phyloP scores from a whole-genome alignment of 2,113 vertebrate species.

The Drymodes brunneopygia region DNA sequence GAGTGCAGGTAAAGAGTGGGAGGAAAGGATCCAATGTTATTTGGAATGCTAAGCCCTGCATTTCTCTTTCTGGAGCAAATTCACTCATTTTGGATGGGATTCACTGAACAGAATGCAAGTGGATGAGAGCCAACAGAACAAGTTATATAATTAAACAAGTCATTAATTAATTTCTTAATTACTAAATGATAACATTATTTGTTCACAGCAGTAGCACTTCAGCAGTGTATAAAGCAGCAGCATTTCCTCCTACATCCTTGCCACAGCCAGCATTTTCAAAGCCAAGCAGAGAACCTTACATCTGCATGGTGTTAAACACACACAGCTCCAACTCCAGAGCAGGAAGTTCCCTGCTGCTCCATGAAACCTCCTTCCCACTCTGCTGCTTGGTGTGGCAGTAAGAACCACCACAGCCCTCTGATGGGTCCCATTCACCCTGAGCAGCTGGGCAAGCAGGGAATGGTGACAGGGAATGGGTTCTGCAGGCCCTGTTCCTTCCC shows the following conservation, averaged over 20 bases:
- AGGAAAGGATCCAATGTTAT: background rate
- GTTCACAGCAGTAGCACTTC: background rate
- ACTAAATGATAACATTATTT: conserved; percentile 1
- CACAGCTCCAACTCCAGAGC: background rate
- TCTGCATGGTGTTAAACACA: background rate
- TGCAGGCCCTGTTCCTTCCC: background rate
- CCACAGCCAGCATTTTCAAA: background rate
- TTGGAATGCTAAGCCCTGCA: background rate
- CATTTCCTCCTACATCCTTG: background rate
- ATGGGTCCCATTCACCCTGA: background rate
- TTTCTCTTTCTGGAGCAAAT: conserved; percentile 2
- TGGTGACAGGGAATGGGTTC: background rate
- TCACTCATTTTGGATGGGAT: conserved; percentile 23
- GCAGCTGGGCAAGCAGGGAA: background rate
- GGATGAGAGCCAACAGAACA: conserved; percentile 1
- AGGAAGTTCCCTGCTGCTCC: background rate
- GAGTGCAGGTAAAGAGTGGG: background rate
- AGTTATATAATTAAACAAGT: conserved; percentile 18
- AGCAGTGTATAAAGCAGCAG: background rate
- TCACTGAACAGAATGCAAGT: conserved; percentile 10
- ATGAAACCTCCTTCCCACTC: background rate
- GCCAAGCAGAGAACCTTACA: background rate
- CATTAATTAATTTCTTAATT: conserved; percentile 42
- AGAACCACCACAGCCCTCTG: background rate
- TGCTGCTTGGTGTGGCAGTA: background rate